Conservation (phyloP, 2,797 vertebrate genomes). For the Esox lucius region DNA sequence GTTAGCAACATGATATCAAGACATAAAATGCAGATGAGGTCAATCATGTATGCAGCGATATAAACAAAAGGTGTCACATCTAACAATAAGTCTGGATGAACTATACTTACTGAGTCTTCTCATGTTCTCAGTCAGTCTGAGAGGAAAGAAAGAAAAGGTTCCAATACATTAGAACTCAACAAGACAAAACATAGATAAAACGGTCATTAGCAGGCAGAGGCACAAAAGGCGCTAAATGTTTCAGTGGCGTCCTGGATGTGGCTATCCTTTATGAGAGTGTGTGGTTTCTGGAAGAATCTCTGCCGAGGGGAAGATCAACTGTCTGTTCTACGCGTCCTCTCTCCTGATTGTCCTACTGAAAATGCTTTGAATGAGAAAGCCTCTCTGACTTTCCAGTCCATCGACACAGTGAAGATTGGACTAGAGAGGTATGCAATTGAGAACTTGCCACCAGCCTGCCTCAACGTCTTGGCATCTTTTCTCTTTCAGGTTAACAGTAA, state of each 20-base stretch:
- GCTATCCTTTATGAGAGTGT: background rate
- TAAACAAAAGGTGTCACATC: background rate
- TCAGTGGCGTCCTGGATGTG: background rate
- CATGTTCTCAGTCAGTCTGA: constrained; percentile 95
- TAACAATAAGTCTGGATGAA: background rate
- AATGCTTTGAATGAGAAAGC: background rate
- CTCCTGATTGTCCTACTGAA: too few species aligned
- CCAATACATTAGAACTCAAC: background rate
- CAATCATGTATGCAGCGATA: too few species aligned
- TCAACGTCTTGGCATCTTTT: background rate
- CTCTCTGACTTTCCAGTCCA: background rate
- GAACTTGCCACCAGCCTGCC: too few species aligned
- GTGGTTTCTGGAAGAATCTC: background rate
- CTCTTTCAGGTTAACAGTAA: background rate
- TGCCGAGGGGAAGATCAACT: too few species aligned
- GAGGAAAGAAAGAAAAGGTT: constrained; percentile 34
- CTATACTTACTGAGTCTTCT: constrained; percentile 90
- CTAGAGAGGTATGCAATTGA: too few species aligned
- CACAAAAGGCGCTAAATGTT: background rate
- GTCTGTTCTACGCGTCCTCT: too few species aligned
- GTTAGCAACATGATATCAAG: background rate
- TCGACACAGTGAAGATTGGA: too few species aligned
- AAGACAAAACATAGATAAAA: background rate
- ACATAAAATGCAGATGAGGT: too few species aligned
- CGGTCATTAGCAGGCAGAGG: background rate